Conservation (phyloP, 1,140 invertebrate species). For the Chironomus tepperi region DNA sequence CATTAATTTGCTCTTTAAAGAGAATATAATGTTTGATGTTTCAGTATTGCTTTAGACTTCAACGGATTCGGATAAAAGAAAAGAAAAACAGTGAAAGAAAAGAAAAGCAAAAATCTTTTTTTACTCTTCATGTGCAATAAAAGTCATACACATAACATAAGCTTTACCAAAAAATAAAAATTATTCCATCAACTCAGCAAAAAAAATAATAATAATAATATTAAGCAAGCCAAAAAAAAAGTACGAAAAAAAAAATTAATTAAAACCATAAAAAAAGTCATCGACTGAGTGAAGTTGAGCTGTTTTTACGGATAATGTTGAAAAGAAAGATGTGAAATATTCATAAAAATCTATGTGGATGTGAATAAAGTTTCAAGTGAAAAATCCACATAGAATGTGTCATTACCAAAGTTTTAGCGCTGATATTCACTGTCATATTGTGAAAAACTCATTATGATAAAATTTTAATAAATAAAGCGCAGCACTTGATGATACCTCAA, state of each 20-base stretch:
- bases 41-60: constrained; percentile 20
- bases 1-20: constrained; percentile 14
- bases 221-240: not conserved
- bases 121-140: not conserved
- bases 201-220: not conserved
- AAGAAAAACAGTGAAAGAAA: not conserved
- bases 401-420: not conserved
- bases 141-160: not conserved
- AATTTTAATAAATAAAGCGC: no score
- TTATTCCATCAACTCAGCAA: constrained; percentile 12
- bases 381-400: not conserved
- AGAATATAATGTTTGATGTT: constrained; percentile 3
- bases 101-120: not conserved
- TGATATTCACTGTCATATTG: no score
- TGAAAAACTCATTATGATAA: not conserved
- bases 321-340: not conserved
- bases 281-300: not conserved
- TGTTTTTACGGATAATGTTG: not conserved
- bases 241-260: constrained; percentile 14
- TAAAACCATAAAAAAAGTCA: constrained; percentile 9
- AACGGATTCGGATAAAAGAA: constrained; percentile 12
- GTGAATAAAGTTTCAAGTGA: not conserved
- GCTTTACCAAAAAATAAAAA: not conserved
- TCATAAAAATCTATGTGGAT: constrained; percentile 4
- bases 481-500: no score